Conservation (phyloP, 2,113 vertebrate species). For the Atherinomorus stipes region DNA sequence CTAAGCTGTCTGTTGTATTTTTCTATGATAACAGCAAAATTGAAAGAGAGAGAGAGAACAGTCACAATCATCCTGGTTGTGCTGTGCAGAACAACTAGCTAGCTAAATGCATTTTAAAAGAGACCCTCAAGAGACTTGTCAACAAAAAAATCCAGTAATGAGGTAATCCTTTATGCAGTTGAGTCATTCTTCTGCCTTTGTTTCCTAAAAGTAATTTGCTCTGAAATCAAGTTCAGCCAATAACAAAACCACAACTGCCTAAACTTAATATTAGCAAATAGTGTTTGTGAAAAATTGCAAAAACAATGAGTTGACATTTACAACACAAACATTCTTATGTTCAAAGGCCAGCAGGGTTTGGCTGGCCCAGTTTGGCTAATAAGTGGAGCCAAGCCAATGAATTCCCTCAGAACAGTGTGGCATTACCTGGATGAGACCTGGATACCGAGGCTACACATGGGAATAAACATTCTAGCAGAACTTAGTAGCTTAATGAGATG, state of each 20-base stretch:
- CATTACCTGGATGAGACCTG: slow-evolving; percentile 19
- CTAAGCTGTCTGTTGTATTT: slow-evolving; percentile 13
- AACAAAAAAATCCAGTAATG: background rate
- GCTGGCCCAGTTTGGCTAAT: slow-evolving; percentile 7
- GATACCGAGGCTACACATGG: slow-evolving; percentile 29
- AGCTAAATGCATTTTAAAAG: background rate
- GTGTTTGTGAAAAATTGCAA: slow-evolving; percentile 18
- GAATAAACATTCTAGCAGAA: slow-evolving; percentile 40
- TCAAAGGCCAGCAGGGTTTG: slow-evolving; percentile 30
- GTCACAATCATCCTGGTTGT: background rate
- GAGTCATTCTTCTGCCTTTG: background rate
- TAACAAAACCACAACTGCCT: background rate
- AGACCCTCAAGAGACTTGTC: background rate
- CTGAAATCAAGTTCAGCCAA: slow-evolving; percentile 3
- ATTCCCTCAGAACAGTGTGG: slow-evolving; percentile 10
- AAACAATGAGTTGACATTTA: slow-evolving; percentile 47
- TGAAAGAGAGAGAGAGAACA: background rate
- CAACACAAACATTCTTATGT: slow-evolving; percentile 37
- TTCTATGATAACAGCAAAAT: slow-evolving; percentile 21
- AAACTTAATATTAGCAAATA: background rate
- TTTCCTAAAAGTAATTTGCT: no score
- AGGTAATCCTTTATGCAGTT: background rate
- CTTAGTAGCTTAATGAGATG: slow-evolving; percentile 48
- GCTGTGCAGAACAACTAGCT: background rate
- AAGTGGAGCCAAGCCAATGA: slow-evolving; percentile 27